phyloP scores from a whole-genome alignment of 1,140 invertebrate species.

The Himalopsyche phryganea region DNA sequence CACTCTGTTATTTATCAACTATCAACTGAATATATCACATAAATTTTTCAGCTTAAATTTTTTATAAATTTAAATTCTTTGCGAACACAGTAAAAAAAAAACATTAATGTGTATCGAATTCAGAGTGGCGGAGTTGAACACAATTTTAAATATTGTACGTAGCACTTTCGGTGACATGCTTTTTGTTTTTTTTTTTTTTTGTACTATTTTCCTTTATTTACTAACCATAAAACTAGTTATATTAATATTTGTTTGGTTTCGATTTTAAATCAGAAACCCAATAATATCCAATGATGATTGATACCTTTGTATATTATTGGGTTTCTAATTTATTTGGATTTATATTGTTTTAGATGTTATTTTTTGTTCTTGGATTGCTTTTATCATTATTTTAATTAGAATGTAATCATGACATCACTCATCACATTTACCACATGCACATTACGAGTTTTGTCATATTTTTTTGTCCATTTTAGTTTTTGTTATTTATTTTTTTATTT shows the following conservation, averaged over 20 bases:
- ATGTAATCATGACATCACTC: background rate
- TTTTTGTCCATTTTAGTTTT: background rate
- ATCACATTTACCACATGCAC: conserved; percentile 2
- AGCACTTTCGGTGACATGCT: no score
- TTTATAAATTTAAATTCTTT: no score
- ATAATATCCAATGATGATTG: background rate
- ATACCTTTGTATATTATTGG: no score
- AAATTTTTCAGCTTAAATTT: no score
- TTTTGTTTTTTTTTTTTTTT: background rate
- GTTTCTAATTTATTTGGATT: no score
- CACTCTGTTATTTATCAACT: conserved; percentile 1
- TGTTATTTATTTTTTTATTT: background rate
- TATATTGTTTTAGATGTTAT: background rate
- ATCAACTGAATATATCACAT: no score
- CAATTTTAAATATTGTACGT: no score
- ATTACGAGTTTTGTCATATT: background rate
- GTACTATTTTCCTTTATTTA: background rate
- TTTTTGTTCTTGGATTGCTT: background rate
- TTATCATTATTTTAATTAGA: background rate
- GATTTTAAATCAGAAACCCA: background rate
- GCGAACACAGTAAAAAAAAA: no score
- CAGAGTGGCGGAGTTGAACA: no score
- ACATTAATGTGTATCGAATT: no score
- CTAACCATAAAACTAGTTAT: background rate
- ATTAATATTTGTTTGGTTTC: background rate